Base-by-base conservation (phyloP, 1,140 invertebrate species). In the Bombus waltoni region DNA sequence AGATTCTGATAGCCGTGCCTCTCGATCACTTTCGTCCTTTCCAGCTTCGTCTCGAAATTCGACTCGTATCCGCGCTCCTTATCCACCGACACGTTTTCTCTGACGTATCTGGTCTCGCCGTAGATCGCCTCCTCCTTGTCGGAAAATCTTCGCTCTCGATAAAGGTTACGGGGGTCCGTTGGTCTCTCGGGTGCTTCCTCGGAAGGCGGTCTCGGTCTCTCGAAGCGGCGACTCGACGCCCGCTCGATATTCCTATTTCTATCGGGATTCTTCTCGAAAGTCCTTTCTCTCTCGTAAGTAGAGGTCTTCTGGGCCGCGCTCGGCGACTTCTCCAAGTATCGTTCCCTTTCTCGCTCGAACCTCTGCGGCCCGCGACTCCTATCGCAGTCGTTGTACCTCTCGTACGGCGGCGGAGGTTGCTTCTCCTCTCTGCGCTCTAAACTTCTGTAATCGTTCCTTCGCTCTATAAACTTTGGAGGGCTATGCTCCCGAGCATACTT, bases 21-120 rank as follows among this genome's bases (percentile, higher is more conserved):
- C 75, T 95, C 94, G 32, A 95, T 91, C 1, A 94, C 91, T 80
- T 95, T 95, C 11, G 53, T 93, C 10, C 94, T 90, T 57, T 95
- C 95, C 38, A 95, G 72, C 71, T 95, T 95, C 0, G 95, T 95
- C 73, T 95, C 95, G n/a, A 95, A 95, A 68, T 95, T 95, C 0
- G 95, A 95, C 72, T 95, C 95, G 77, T 95, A 95, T 2, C 95
- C 95, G 0, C 95, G 92, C 47, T 95, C 95, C 6, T 94, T 93
- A n/a, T 95, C 95, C 10, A 94, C n/a, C 1, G 88, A 85, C 0
- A 87, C 65, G 2, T 81, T 10, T 44, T 87, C 91, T 13, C 88
- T 83, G 11, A 82, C 57, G 11, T 85, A 89, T n/a, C 87, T 90
- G 0, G 94, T 93, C 79, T 94, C 94, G 0, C 94, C 95, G 53